A percentile compares a stretch with the other conserved stretches of the same genome.
Conservation (phyloP, 2,113 vertebrate genomes). For the Gallinago paraguaiae region DNA sequence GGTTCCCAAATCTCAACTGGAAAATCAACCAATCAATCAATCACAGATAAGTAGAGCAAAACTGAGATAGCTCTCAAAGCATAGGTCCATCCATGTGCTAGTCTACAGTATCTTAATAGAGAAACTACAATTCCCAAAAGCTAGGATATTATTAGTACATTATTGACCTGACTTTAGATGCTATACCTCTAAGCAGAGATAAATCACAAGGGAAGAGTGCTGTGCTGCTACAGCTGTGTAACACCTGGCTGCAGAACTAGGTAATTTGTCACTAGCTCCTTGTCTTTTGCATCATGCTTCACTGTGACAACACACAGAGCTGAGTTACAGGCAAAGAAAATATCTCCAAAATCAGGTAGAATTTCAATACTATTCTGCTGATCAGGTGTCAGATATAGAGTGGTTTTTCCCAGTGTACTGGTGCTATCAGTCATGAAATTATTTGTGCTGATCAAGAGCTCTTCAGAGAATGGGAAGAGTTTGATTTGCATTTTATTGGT, state of each 20-base stretch:
- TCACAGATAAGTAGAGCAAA: neutral
- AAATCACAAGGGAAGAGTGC: neutral
- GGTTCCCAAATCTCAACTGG: neutral
- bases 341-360: neutral
- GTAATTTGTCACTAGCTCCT: neutral
- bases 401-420: neutral
- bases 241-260: neutral
- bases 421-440: neutral
- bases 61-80: neutral
- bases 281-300: neutral
- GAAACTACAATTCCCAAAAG: neutral
- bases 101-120: neutral
- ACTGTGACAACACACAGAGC: neutral
- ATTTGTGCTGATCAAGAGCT: neutral
- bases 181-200: neutral
- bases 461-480: neutral
- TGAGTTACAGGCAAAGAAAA: neutral
- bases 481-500: neutral
- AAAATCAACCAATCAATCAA: neutral
- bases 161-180: neutral
- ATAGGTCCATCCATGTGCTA: accelerated
- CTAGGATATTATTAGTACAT: neutral
- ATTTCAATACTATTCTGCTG: neutral
- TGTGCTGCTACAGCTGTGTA: neutral
- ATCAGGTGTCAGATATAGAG: neutral